A percentile compares a stretch with the other conserved stretches of the same genome.
Evolutionary conservation across 2,797 vertebrate species (phyloP).

Genomic region (Chelonia mydas): DNA sequence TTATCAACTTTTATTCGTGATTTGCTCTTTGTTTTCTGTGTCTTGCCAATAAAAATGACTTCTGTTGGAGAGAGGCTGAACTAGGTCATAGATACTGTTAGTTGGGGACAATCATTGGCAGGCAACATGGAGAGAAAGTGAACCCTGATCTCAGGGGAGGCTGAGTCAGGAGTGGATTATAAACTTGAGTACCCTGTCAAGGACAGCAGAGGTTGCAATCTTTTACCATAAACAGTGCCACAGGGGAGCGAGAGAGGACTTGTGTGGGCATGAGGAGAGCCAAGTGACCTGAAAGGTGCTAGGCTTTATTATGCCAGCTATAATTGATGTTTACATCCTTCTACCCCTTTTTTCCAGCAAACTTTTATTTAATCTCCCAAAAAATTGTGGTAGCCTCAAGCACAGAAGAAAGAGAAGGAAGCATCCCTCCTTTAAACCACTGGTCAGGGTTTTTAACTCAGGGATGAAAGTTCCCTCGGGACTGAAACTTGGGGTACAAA

Average conservation of each 20-base stretch:
- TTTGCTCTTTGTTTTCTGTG: neutral
- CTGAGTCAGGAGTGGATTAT: neutral
- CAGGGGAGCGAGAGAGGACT: accelerated
- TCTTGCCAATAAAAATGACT: neutral
- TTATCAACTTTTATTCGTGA: neutral
- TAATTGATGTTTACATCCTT: slow-evolving; percentile 7
- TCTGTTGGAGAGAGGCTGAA: accelerated
- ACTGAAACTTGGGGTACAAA: neutral
- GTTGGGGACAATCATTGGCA: accelerated
- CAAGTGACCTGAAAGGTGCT: neutral
- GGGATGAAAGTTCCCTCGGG: slow-evolving; percentile 6
- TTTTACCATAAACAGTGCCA: neutral
- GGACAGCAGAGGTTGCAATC: neutral
- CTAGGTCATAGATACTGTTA: neutral
- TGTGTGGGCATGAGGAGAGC: neutral
- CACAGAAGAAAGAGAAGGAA: neutral
- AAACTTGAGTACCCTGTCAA: neutral
- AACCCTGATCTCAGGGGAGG: neutral
- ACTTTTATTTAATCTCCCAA: neutral
- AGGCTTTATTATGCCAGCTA: neutral
- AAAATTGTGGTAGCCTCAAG: neutral
- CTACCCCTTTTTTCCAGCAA: neutral
- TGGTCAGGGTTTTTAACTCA: neutral
- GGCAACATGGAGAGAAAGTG: neutral
- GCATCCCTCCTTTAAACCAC: neutral